Evolutionary conservation across 2,113 vertebrate genomes (phyloP).

Genomic region (Rhodinocichla rosea): DNA sequence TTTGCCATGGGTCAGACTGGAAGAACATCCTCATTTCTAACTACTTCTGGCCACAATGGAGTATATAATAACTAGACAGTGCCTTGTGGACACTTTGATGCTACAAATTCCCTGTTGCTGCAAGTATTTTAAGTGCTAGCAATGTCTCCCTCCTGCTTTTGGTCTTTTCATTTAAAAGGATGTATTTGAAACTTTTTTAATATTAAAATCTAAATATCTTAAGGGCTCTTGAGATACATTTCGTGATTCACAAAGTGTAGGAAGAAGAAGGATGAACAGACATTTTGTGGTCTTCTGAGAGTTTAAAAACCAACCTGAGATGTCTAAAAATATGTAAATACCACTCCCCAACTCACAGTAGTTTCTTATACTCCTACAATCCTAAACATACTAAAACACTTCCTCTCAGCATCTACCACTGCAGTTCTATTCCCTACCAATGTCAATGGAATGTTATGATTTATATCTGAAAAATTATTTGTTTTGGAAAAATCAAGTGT

Average conservation of each 20-base stretch:
- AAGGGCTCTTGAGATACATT: background rate
- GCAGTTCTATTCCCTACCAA: background rate
- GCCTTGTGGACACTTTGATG: background rate
- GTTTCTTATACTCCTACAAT: background rate
- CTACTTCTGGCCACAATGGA: background rate
- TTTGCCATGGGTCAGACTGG: background rate
- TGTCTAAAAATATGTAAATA: background rate
- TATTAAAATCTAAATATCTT: background rate
- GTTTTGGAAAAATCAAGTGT: background rate
- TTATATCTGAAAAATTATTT: background rate
- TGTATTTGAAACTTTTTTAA: fast-evolving
- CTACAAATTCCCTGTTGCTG: background rate
- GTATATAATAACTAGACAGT: background rate
- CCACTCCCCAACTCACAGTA: background rate
- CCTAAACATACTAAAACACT: background rate
- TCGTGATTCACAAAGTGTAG: background rate
- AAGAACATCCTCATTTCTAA: background rate
- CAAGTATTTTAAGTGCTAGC: background rate
- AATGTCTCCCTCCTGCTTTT: background rate
- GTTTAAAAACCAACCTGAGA: background rate
- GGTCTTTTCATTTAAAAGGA: background rate
- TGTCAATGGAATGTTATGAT: background rate
- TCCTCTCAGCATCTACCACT: background rate
- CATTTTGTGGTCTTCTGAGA: background rate
- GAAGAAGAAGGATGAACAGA: background rate